phyloP scores from a whole-genome alignment of 2,888 invertebrate species.

The Limnephilus auricula region DNA sequence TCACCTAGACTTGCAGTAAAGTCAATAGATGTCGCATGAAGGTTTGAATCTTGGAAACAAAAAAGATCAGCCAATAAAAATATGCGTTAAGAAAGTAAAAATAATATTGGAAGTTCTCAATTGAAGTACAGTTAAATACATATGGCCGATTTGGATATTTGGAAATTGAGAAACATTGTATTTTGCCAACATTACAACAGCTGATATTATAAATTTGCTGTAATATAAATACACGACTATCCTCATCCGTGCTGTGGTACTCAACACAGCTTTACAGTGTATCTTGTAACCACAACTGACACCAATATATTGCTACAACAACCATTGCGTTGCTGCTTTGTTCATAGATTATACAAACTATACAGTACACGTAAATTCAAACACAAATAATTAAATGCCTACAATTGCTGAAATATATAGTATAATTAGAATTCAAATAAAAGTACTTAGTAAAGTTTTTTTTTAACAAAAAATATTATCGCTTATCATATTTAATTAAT shows the following conservation, averaged over 20 bases:
- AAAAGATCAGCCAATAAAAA: too few species aligned
- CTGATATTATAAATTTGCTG: background rate
- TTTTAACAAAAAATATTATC: too few species aligned
- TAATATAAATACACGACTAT: background rate
- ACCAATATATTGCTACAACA: background rate
- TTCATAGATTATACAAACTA: background rate
- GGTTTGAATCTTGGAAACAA: too few species aligned
- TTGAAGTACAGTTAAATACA: too few species aligned
- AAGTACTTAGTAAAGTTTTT: too few species aligned
- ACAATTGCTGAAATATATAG: background rate
- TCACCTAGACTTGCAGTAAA: too few species aligned
- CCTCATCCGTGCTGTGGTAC: background rate
- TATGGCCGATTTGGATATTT: too few species aligned
- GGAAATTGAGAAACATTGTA: background rate
- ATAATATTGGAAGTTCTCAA: too few species aligned
- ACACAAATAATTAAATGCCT: background rate
- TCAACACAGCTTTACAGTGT: background rate
- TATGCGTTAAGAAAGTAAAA: too few species aligned
- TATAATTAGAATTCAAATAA: background rate
- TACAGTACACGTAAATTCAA: background rate
- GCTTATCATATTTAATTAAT: too few species aligned
- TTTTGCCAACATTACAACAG: background rate
- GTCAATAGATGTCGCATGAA: too few species aligned
- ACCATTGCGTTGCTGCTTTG: background rate
- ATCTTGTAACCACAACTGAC: background rate